phyloP scores from a whole-genome alignment of 2,113 vertebrate species.

The Orthochromis indermauri region DNA sequence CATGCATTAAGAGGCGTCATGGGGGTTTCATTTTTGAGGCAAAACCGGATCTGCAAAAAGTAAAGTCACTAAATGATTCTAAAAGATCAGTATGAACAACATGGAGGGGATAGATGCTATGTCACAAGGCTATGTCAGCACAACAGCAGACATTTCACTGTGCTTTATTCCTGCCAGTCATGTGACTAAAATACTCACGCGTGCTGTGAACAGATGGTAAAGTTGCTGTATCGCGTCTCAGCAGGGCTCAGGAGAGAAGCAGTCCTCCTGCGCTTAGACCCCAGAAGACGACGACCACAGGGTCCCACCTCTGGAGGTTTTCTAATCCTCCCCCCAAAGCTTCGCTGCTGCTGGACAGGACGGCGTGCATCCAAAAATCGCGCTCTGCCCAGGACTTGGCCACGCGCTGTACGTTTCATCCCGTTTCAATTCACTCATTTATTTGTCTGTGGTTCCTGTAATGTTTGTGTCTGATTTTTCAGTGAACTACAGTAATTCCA shows the following conservation, averaged over 20 bases:
- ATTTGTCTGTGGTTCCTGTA: not conserved
- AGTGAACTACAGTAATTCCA: not conserved
- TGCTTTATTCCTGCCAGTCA: not conserved
- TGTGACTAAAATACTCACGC: accelerated
- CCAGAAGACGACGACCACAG: slow-evolving; percentile 65
- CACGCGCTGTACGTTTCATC: slow-evolving; percentile 69
- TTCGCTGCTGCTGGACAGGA: slow-evolving; percentile 11
- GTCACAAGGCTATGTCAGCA: not conserved
- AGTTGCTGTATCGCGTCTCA: not conserved
- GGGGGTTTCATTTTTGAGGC: not conserved
- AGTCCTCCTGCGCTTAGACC: not conserved
- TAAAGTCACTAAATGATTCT: not conserved
- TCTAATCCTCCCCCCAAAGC: slow-evolving; percentile 46
- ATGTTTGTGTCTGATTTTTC: not conserved
- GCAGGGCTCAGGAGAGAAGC: slow-evolving; percentile 9
- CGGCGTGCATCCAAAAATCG: slow-evolving; percentile 72
- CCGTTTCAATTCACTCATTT: accelerated
- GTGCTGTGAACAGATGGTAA: not conserved
- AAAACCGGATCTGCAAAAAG: not conserved
- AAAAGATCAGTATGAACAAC: not conserved
- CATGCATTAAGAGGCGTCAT: accelerated
- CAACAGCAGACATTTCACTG: not conserved
- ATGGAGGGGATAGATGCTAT: not conserved
- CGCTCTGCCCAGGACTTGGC: slow-evolving; percentile 79
- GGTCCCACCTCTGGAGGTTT: slow-evolving; percentile 61